These are phyloP conservation scores for Centruroides sculpturatus DNA, from an alignment of 1,140 invertebrate genomes.

Conservation along the genomic window DNA sequence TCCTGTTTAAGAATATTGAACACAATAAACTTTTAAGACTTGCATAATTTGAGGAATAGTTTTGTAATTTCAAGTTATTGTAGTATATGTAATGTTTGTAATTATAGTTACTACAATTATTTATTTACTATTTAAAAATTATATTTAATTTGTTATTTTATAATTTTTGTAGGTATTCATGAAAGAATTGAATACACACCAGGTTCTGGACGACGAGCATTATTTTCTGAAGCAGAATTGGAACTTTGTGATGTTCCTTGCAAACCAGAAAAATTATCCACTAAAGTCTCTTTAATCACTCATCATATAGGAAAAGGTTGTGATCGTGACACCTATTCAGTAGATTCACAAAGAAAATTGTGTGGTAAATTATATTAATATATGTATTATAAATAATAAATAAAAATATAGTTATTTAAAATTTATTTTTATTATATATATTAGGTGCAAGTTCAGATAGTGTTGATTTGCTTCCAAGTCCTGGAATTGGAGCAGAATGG, in stretches of 20 bases:
- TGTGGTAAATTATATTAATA: conserved; percentile 44
- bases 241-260: conserved; percentile 72
- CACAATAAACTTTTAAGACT: too few relatives aligned
- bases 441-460: conserved; percentile 47
- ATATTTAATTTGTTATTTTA: too few relatives aligned
- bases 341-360: conserved; percentile 75
- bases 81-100: too few relatives aligned
- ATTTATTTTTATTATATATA: neutral
- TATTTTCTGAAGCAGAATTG: conserved; percentile 72
- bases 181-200: conserved; percentile 83
- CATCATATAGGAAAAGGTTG: conserved; percentile 77
- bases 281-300: conserved; percentile 53
- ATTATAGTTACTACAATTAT: too few relatives aligned
- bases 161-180: conserved; percentile 39
- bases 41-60: too few relatives aligned
- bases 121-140: too few relatives aligned
- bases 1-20: too few relatives aligned
- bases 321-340: conserved; percentile 79
- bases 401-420: too few relatives aligned
- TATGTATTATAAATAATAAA: too few relatives aligned
- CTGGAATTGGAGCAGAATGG: conserved; percentile 63
- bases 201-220: conserved; percentile 52
- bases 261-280: conserved; percentile 40
- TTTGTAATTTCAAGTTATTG: too few relatives aligned
- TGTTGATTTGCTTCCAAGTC: conserved; percentile 74